Conservation (phyloP, 2,888 invertebrate species). For the Scaeva pyrastri region DNA sequence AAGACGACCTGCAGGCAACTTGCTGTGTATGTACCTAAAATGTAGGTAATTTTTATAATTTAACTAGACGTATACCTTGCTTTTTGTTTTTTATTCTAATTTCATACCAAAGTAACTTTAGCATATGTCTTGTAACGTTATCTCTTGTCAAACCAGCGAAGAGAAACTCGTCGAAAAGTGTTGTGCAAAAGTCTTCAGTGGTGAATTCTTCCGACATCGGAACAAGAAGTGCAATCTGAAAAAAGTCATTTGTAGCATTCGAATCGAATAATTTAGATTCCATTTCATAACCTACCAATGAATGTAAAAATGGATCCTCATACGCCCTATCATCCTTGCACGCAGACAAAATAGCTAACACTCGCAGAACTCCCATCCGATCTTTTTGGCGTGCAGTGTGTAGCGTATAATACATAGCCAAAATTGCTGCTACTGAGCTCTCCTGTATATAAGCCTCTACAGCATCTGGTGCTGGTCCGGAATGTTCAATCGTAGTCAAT, state of each 20-base stretch:
- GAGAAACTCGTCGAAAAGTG: conserved; percentile 97
- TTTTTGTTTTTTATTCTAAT: neutral
- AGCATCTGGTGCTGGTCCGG: conserved; percentile 96
- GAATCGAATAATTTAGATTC: neutral
- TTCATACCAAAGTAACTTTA: conserved; percentile 93
- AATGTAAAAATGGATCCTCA: conserved; percentile 97
- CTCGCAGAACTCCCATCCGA: conserved; percentile 91
- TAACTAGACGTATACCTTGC: no score
- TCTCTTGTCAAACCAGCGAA: conserved; percentile 95
- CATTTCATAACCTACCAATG: conserved; percentile 86
- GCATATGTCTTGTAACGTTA: conserved; percentile 95
- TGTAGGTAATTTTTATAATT: neutral
- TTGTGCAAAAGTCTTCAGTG: conserved; percentile 97
- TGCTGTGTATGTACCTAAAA: conserved; percentile 93
- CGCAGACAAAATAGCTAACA: conserved; percentile 94
- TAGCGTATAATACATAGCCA: conserved; percentile 97
- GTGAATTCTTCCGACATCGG: conserved; percentile 96
- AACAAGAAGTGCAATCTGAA: conserved; percentile 88
- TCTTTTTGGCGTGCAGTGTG: conserved; percentile 94
- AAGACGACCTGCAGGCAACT: conserved; percentile 90
- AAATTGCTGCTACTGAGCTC: conserved; percentile 94
- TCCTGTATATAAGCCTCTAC: conserved; percentile 96
- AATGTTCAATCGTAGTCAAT: conserved; percentile 96
- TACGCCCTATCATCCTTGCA: conserved; percentile 96
- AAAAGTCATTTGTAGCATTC: neutral